Evolutionary conservation across 2,797 vertebrate species (phyloP), one percentile per base, ranked within the genome.

Genomic region (Dendrocincla tyrannina): DNA sequence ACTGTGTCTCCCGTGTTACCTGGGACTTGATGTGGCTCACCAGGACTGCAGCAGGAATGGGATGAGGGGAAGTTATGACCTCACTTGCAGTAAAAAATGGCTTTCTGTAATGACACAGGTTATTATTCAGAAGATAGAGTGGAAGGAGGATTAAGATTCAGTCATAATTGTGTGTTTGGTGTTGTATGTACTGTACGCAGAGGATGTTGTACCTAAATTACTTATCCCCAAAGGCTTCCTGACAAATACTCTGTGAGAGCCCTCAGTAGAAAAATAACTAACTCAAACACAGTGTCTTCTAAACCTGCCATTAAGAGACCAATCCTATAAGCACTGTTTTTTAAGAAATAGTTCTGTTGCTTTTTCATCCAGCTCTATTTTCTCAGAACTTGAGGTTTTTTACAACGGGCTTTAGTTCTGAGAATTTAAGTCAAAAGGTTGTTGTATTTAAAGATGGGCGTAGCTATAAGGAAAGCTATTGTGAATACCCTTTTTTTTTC

Each of bases 381-480:
- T 83, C 70, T 93, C 35, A 91, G 68, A 81, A 52, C 37, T 74
- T 69, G 16, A 2, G 27, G 28, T 93, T 87, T 90, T 73, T 86
- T 78, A 73, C 47, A 93, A 73, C 33, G 18, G 59, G 63, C 92
- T 97, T 97, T 93, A 73, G 82, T 91, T 94, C 94, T 93, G 77
- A 94, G 56, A 95, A 62, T 56, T 55, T 41, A 73, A 88, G 73
- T 95, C 22, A 73, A 41, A 94, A 87, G 95, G 46, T 93, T 46
- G 37, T 85, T 58, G 10, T 89, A 56, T 88, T 86, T 97, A 83
- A 96, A 73, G 78, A 93, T 91, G 77, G 83, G 84, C 72, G 58
- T 87, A 85, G 62, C 74, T 46, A 16, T 50, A 88, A 96, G 86
- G 75, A 88, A 83, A 96, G 85, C 52, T n/a, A 55, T 39, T 46